A percentile compares a stretch with the other conserved stretches of the same genome.
These are phyloP conservation scores for Phaonia tiefii DNA, from an alignment of 2,888 invertebrate genomes.

Conservation along the genomic window DNA sequence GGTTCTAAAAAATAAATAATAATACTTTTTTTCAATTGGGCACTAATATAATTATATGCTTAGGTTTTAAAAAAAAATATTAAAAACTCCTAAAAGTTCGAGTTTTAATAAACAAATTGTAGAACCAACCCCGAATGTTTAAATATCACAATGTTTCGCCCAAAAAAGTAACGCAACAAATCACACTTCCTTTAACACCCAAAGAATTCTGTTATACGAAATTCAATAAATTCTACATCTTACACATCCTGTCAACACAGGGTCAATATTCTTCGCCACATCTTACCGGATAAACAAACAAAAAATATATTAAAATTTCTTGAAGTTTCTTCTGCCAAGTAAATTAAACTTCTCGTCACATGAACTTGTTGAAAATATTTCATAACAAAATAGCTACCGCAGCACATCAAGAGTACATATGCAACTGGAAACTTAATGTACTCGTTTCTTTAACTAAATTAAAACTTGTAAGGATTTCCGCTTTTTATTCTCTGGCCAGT, in stretches of 20 bases:
- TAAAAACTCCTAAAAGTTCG: too few species aligned
- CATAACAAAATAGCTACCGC: slow-evolving; percentile 39
- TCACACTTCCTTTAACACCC: too few species aligned
- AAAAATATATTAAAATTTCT: slow-evolving; percentile 3
- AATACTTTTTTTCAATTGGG: too few species aligned
- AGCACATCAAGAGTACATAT: slow-evolving; percentile 58
- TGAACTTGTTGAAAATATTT: slow-evolving; percentile 28
- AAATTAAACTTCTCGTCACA: slow-evolving; percentile 10
- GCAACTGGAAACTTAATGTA: slow-evolving; percentile 9
- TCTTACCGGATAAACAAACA: neutral
- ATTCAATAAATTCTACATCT: too few species aligned
- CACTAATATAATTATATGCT: too few species aligned
- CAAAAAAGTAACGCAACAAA: too few species aligned
- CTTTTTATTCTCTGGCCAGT: slow-evolving; percentile 24
- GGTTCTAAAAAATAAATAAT: too few species aligned
- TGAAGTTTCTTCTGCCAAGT: neutral
- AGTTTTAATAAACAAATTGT: too few species aligned
- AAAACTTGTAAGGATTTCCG: slow-evolving; percentile 63
- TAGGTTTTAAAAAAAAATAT: too few species aligned
- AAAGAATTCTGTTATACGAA: too few species aligned
- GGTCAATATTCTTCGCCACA: slow-evolving; percentile 14
- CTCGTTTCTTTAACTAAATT: slow-evolving; percentile 40
- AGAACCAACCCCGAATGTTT: too few species aligned
- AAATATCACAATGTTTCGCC: too few species aligned
- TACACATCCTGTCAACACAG: neutral